Evolutionary conservation across 92 coral and sea anemone species (phyloP), one percentile per base, ranked within the genome.

Genomic region (Bergia sp.): DNA sequence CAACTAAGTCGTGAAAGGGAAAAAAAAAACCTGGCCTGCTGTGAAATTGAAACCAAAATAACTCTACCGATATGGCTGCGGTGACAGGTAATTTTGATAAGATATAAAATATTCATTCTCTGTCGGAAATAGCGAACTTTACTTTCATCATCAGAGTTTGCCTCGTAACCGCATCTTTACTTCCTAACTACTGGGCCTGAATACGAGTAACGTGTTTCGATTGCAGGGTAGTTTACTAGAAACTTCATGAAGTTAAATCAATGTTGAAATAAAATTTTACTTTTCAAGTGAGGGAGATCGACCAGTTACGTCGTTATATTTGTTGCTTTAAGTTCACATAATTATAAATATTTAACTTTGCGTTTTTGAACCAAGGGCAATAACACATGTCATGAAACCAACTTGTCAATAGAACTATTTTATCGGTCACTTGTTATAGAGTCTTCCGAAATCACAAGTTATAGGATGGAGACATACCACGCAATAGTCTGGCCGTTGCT

Each of bases 381-480:
- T 61, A 61, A 2, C 20, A 18, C 20, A 3, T 61, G 7, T 16
- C 29, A 18, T 61, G 29, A 16, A 61, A 61, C 23, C 69, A 61
- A 61, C n/a, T 61, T 16, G 69, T 61, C 69, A 61, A 21, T 13
- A 15, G 13, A 61, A 61, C 21, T 61, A 1, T 61, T 61, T 61
- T 61, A 61, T 15, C 69, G 69, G 69, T 23, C 80, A 20, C 0
- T 16, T 76, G 53, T 1, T 9, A 76, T 37, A 76, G 80, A 15
- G 18, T 0, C 80, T 20, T 18, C 69, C 23, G 37, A n/a, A 29
- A 23, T 18, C 49, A 42, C 80, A 76, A 41, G 29, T 76, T 76
- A 18, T 37, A 76, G 50, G 80, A 76, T 76, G 80, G 80, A 76
- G 37, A 76, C 80, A 42, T 76, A 39, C 15, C 80, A 76, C 45